These are phyloP conservation scores for Peromyscus polionotus DNA, from an alignment of 2,113 vertebrate species.

Conservation along the genomic window DNA sequence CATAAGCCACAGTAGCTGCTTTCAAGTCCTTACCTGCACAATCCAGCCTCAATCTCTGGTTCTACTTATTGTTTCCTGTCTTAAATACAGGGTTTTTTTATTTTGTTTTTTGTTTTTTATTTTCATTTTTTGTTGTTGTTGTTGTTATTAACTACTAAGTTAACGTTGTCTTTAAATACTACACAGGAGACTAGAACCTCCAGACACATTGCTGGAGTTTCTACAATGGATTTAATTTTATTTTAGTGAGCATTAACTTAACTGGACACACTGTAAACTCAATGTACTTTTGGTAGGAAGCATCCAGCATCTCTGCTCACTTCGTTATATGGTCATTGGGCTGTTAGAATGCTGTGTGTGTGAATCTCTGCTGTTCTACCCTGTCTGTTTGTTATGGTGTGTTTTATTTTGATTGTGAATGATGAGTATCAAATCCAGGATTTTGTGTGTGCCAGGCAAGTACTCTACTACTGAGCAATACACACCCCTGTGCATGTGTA, in stretches of 20 bases:
- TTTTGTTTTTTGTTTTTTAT: too few relatives aligned
- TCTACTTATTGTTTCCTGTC: background rate
- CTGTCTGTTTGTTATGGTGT: background rate
- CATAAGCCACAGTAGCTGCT: background rate
- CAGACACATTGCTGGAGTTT: background rate
- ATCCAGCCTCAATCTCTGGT: background rate
- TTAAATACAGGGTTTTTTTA: background rate
- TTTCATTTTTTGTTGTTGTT: background rate
- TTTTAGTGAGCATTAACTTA: slow-evolving; percentile 13
- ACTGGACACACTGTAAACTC: background rate
- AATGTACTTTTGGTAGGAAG: background rate
- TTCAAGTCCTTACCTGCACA: slow-evolving; percentile 10
- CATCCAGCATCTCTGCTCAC: background rate
- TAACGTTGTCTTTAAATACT: background rate
- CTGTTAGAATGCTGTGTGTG: background rate
- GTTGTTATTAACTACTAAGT: background rate
- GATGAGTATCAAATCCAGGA: background rate
- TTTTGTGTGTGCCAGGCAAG: background rate
- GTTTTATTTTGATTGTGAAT: background rate
- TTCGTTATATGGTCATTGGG: background rate
- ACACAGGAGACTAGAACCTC: background rate
- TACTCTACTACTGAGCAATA: background rate
- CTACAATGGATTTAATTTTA: background rate
- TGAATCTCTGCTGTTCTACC: background rate
- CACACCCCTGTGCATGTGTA: background rate